Evolutionary conservation across 2,888 invertebrate genomes (phyloP).

Genomic region (Rhagonycha fulva): DNA sequence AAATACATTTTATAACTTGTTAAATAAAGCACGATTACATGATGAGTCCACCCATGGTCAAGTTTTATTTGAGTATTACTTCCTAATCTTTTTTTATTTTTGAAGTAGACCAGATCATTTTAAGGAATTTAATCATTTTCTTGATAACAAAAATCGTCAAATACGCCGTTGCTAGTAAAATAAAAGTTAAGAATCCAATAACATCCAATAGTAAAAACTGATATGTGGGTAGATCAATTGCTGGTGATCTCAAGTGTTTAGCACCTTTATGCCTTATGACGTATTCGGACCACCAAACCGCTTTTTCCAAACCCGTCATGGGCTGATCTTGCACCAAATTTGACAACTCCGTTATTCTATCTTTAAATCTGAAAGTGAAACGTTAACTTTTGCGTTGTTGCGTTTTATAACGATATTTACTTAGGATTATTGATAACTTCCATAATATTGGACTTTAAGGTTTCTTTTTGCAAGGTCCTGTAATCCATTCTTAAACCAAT

Average conservation of each 20-base stretch:
- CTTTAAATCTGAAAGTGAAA: slow-evolving; percentile 35
- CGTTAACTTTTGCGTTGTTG: not conserved
- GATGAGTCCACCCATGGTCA: no score
- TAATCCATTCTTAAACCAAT: slow-evolving; percentile 47
- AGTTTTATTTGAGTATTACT: no score
- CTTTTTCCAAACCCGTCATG: slow-evolving; percentile 37
- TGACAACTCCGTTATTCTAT: slow-evolving; percentile 26
- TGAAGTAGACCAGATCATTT: not conserved
- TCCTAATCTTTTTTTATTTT: not conserved
- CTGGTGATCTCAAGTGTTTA: slow-evolving; percentile 33
- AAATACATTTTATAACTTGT: no score
- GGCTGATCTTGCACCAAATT: slow-evolving; percentile 38
- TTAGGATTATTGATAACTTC: slow-evolving; percentile 28
- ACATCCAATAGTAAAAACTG: slow-evolving; percentile 39
- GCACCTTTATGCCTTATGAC: slow-evolving; percentile 40
- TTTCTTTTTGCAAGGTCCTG: slow-evolving; percentile 42
- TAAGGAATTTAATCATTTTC: not conserved
- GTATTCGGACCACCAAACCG: slow-evolving; percentile 44
- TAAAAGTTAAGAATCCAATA: slow-evolving; percentile 19
- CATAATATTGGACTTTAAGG: slow-evolving; percentile 42
- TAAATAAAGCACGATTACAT: no score
- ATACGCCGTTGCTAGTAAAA: not conserved
- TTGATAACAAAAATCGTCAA: not conserved
- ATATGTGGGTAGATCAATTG: slow-evolving; percentile 31
- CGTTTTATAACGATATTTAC: not conserved